Evolutionary conservation across 92 coral and sea anemone genomes (phyloP).

Genomic region (Heliopora coerulea): DNA sequence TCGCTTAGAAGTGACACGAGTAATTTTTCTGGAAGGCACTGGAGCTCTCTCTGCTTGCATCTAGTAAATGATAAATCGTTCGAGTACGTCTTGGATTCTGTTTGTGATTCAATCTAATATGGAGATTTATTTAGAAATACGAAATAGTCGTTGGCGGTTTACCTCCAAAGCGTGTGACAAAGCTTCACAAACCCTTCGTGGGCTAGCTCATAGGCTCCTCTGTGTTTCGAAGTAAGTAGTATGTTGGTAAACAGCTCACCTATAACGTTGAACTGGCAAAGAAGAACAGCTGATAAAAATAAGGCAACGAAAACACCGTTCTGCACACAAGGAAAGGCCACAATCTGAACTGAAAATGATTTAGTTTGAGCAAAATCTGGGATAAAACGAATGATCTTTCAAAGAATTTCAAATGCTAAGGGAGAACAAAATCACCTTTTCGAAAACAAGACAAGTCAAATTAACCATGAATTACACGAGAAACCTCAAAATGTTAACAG

Average conservation of each 20-base stretch:
- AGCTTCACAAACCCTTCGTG: constrained; percentile 91
- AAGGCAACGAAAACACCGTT: no score
- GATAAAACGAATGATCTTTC: no score
- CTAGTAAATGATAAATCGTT: constrained; percentile 26
- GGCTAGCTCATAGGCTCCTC: constrained; percentile 95
- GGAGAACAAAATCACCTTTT: no score
- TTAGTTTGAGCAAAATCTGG: no score
- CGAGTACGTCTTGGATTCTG: no score
- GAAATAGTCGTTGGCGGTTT: not conserved
- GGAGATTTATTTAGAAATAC: not conserved
- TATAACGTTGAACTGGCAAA: constrained; percentile 58
- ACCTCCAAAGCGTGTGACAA: constrained; percentile 85
- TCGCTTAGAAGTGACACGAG: constrained; percentile 66
- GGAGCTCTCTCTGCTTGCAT: constrained; percentile 60
- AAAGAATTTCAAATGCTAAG: no score
- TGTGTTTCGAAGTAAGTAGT: constrained; percentile 87
- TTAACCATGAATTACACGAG: no score
- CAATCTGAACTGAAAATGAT: no score
- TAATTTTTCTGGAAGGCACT: constrained; percentile 70
- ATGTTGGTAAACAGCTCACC: constrained; percentile 85
- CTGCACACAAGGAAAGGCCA: no score
- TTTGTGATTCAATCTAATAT: no score
- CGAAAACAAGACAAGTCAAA: no score
- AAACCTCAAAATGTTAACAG: no score
- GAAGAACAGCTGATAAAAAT: not conserved